Evolutionary conservation across 2,113 vertebrate genomes (phyloP), one percentile per base, ranked within the genome.

Genomic region (Melanerpes aurifrons): DNA sequence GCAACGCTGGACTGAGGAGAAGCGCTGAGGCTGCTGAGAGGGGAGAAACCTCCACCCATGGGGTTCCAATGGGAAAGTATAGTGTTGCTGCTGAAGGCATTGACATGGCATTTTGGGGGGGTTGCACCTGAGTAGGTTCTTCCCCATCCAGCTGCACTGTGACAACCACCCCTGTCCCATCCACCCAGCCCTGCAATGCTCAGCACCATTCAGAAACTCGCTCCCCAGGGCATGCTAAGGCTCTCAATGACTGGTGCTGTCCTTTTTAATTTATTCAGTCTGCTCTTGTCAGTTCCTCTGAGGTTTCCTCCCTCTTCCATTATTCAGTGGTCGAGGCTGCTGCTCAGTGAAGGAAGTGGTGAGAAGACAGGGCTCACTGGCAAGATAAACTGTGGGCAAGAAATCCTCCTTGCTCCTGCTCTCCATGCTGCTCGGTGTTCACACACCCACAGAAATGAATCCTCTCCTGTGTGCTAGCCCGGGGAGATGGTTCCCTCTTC

Each of bases 251-350:
- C 45, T 72, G 26, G 9, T 17, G 59, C 54, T 56, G 17, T 74
- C 58, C 75, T 71, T 67, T 93, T 68, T 57, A 70, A 68, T 71
- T 75, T 83, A 73, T 64, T 59, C 29, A 17, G 18, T 50, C 63
- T 73, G 40, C 16, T 67, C 43, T 56, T 29, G n/a, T 85, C 16
- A 1, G 3, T 63, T 68, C 72, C 68, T 67, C 69, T 12, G 43
- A 62, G 59, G 13, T 72, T 94, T 88, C 40, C 69, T 88, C 88
- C 61, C 82, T 90, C 37, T 77, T 61, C 11, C 80, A 81, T 63
- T 54, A 68, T 26, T 84, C 57, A 68, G 69, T 31, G 69, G 61
- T 62, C 75, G 77, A 90, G 79, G 61, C 73, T 0, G 0, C 47
- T 82, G 58, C 91, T 50, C 9, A 0, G 16, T 69, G 50, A 74